phyloP scores from a whole-genome alignment of 2,113 vertebrate species.

The Baryphthengus martii region DNA sequence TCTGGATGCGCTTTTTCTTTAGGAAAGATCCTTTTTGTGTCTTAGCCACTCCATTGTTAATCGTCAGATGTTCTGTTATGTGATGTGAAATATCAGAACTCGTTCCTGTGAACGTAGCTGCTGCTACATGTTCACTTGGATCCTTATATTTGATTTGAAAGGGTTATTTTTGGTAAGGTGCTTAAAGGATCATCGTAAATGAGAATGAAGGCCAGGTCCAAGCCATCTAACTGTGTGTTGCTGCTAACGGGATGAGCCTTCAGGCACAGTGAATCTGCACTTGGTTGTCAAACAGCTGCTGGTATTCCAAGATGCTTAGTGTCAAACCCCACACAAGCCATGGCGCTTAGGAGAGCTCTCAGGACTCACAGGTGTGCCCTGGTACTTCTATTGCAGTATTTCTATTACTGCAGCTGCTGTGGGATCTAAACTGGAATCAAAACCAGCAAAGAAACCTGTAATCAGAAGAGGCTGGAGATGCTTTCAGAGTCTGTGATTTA shows the following conservation, averaged over 20 bases:
- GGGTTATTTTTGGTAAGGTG: not conserved
- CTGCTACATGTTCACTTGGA: slow-evolving; percentile 7
- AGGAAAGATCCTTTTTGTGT: not conserved
- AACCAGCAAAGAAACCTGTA: not conserved
- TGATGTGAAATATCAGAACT: slow-evolving; percentile 17
- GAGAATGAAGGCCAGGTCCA: not conserved
- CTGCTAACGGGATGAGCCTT: not conserved
- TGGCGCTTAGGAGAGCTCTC: not conserved
- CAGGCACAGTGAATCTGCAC: not conserved
- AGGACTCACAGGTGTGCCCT: not conserved
- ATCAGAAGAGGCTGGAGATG: not conserved
- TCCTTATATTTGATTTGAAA: not conserved
- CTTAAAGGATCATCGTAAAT: not conserved
- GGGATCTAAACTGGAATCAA: not conserved
- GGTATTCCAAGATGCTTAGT: not conserved
- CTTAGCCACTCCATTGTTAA: not conserved
- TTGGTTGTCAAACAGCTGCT: not conserved
- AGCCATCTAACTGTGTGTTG: not conserved
- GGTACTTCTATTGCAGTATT: not conserved
- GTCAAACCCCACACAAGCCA: not conserved
- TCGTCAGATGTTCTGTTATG: not conserved
- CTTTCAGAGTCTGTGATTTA: not conserved
- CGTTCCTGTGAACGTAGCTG: not conserved
- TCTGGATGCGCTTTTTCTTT: not conserved
- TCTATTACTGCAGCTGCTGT: not conserved